phyloP scores from a whole-genome alignment of 2,113 vertebrate species.

The Oncorhynchus keta region DNA sequence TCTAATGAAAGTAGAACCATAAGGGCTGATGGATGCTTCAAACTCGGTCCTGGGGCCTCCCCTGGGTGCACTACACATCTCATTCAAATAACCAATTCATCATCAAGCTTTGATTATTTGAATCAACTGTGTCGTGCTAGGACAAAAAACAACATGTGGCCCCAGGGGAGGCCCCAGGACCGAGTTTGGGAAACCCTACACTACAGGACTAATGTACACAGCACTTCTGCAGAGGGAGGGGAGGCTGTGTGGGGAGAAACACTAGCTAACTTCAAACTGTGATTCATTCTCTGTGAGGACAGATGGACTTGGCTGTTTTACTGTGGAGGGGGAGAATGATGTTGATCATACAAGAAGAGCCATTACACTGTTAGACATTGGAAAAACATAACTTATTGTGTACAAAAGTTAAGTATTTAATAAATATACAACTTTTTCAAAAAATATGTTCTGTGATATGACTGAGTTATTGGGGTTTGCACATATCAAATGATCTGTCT shows the following conservation, averaged over 20 bases:
- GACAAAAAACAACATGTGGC: too few species aligned
- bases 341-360: constrained; percentile 36
- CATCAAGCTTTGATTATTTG: too few species aligned
- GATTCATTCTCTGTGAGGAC: constrained; percentile 56
- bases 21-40: constrained; percentile 50
- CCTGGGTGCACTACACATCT: too few species aligned
- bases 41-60: too few species aligned
- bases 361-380: constrained; percentile 67
- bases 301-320: constrained; percentile 37
- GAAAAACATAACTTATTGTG: constrained; percentile 90
- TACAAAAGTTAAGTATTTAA: constrained; percentile 78
- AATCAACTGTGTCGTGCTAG: too few species aligned
- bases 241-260: constrained; percentile 15
- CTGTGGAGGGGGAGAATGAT: constrained; percentile 19
- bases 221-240: constrained; percentile 55
- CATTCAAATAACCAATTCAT: too few species aligned
- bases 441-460: constrained; percentile 10
- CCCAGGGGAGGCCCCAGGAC: too few species aligned
- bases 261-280: constrained; percentile 57
- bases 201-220: constrained; percentile 54
- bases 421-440: constrained; percentile 69
- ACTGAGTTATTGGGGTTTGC: not conserved
- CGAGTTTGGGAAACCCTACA: too few species aligned
- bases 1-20: constrained; percentile 32
- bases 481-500: too few species aligned